Evolutionary conservation across 2,797 vertebrate species (phyloP), one percentile per base, ranked within the genome.

Genomic region (Pipistrellus pygmaeus): DNA sequence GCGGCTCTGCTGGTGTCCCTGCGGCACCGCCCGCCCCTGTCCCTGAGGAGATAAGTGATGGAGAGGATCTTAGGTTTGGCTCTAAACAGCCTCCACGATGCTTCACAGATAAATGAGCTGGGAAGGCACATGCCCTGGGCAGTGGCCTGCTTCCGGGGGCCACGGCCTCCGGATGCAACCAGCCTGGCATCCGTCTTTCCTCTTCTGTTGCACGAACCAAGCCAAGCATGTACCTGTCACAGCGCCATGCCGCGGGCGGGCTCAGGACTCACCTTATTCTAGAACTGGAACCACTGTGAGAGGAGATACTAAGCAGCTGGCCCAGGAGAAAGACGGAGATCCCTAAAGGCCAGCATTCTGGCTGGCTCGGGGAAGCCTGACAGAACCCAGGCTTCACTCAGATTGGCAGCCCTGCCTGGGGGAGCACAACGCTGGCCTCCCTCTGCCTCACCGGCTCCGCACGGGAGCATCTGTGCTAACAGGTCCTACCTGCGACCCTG

Each of bases 191-290:
- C 94, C 87, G 10, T 30, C 6, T 82, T 72, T 87, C 73, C 30
- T 51, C 55, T 35, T 32, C 90, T 94, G 55, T 87, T 96, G 66
- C 20, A 72, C 27, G 96, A 94, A 21, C 5, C 18, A 86, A 72
- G 48, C 87, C 62, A 73, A 90, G 71, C 66, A 96, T 85, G 68
- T 83, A 89, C 69, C 90, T 94, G 95, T 94, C 96, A 91, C 68
- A 96, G 75, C 86, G 97, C 95, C 97, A 97, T 90, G 82, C 92
- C 97, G 77, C 69, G 95, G 97, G 83, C 97, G 85, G 97, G 32
- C 94, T 93, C 96, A 92, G 57, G 57, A 60, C 57, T 60, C 57
- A 60, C 5, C 57, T 27, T 6, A 60, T 27, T 60, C 57, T 13
- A 27, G 57, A 27, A 27, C 57, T 60, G 57, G 53, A 27, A 27